Conservation (phyloP, 2,888 invertebrate genomes). For the Chloroclysta siterata region DNA sequence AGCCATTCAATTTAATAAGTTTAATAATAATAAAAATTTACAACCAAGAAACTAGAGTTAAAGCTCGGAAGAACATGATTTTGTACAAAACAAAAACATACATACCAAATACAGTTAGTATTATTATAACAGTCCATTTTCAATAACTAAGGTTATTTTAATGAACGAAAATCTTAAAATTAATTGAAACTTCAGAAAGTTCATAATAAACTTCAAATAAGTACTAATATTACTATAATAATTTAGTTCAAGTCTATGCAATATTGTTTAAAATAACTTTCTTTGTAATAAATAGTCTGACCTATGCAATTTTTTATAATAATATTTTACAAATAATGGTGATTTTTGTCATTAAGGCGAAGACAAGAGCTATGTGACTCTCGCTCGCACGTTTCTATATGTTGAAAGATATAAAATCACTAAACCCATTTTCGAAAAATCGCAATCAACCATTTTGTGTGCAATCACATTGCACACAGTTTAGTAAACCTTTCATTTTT, state of each 20-base stretch:
- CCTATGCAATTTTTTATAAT: background rate
- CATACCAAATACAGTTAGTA: constrained; percentile 50
- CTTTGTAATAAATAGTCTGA: background rate
- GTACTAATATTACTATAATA: constrained; percentile 8
- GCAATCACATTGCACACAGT: no score
- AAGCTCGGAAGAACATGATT: constrained; percentile 83
- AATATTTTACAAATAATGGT: background rate
- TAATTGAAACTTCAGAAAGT: background rate
- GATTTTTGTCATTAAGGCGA: background rate
- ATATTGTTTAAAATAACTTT: constrained; percentile 5
- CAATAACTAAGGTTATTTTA: constrained; percentile 47
- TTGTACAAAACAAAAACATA: constrained; percentile 67
- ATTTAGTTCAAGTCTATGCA: constrained; percentile 5
- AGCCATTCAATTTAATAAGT: constrained; percentile 80
- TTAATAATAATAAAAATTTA: constrained; percentile 82
- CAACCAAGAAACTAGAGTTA: constrained; percentile 81
- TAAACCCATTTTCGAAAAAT: no score
- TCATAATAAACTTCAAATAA: background rate
- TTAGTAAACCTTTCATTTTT: no score
- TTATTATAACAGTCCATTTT: constrained; percentile 56
- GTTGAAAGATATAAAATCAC: no score
- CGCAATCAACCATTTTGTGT: no score
- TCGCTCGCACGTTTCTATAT: no score
- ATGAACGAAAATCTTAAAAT: constrained; percentile 39
- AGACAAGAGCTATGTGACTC: no score